These are phyloP conservation scores for Cacajao melanocephalus DNA, from an alignment of 2,797 vertebrate genomes.

Conservation along the genomic window DNA sequence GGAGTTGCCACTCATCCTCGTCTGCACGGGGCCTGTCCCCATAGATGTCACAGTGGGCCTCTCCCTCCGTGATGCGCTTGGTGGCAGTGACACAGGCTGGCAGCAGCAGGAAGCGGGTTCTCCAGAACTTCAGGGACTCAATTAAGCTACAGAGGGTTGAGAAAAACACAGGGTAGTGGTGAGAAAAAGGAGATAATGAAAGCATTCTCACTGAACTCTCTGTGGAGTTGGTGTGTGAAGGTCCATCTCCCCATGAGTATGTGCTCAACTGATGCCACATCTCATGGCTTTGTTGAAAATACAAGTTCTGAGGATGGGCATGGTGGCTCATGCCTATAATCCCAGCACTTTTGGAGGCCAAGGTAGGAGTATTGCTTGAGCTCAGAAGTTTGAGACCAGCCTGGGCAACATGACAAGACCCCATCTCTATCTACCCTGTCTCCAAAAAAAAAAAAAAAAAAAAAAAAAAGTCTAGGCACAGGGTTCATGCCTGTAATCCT, in stretches of 20 bases:
- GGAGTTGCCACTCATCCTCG: slow-evolving; percentile 93
- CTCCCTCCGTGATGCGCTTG: slow-evolving; percentile 93
- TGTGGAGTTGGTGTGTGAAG: background rate
- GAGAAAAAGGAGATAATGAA: background rate
- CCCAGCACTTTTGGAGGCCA: background rate
- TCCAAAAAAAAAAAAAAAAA: background rate
- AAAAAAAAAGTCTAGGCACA: too few species aligned
- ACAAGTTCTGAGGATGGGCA: background rate
- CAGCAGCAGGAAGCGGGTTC: slow-evolving; percentile 95
- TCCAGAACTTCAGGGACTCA: slow-evolving; percentile 98
- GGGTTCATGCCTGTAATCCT: too few species aligned
- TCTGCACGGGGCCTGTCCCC: slow-evolving; percentile 90
- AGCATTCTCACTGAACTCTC: background rate
- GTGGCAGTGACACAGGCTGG: slow-evolving; percentile 94
- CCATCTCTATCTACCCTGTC: background rate
- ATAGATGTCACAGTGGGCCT: slow-evolving; percentile 95
- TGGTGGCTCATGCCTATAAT: background rate
- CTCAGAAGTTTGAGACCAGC: background rate
- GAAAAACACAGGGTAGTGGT: background rate
- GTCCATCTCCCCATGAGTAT: background rate
- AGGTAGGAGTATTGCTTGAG: background rate
- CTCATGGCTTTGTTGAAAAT: background rate
- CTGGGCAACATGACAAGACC: background rate
- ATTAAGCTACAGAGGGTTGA: slow-evolving; percentile 88
- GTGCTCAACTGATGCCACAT: background rate